A percentile compares a stretch with the other conserved stretches of the same genome.
phyloP scores from a whole-genome alignment of 1,140 invertebrate species.

The Bombus superbus region DNA sequence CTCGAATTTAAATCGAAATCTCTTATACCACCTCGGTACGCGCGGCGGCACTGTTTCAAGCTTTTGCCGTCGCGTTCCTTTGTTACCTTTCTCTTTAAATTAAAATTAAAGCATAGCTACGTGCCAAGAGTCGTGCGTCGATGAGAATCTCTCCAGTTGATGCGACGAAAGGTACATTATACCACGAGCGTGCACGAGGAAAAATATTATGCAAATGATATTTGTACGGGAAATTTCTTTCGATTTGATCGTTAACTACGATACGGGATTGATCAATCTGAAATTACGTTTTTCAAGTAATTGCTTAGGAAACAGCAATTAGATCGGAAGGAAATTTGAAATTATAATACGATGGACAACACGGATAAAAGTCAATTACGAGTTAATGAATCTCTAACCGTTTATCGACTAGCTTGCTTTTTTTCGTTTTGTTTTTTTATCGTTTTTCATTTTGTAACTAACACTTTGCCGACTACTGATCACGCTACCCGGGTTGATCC shows the following conservation, averaged over 20 bases:
- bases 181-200: no score
- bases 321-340: neutral
- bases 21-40: neutral
- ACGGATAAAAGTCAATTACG: neutral
- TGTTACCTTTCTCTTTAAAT: constrained; percentile 1
- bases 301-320: neutral
- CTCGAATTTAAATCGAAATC: constrained; percentile 26
- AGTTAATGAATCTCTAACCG: neutral
- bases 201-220: no score
- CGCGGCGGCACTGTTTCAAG: neutral
- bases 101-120: neutral
- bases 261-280: neutral
- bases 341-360: neutral
- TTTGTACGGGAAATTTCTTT: neutral
- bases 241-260: neutral
- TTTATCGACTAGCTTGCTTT: neutral
- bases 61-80: neutral
- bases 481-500: no score
- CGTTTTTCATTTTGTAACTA: neutral
- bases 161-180: neutral
- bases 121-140: neutral
- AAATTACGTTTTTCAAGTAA: neutral
- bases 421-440: no score
- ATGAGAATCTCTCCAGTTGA: neutral
- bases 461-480: no score